A percentile compares a stretch with the other conserved stretches of the same genome.
Evolutionary conservation across 2,113 vertebrate genomes (phyloP).

Genomic region (Proteles cristata): DNA sequence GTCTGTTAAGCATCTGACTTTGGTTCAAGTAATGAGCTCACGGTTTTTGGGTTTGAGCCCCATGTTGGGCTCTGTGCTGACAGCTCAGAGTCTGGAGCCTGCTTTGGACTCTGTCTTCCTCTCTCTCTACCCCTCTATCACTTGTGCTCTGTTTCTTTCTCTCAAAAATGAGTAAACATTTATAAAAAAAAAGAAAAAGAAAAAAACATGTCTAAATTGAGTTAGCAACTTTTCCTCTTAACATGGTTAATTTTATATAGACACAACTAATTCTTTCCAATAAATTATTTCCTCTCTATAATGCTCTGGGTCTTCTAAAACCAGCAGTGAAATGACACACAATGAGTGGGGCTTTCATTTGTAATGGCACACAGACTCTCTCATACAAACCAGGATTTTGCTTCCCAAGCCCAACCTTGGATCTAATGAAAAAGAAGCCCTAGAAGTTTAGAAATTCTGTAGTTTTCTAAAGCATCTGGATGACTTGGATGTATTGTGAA

Average conservation of each 20-base stretch:
- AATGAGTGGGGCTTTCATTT: background rate
- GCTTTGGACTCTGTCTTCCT: too few relatives aligned
- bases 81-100: too few relatives aligned
- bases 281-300: background rate
- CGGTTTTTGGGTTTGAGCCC: too few relatives aligned
- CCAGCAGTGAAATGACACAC: background rate
- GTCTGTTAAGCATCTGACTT: too few relatives aligned
- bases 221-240: background rate
- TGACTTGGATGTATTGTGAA: background rate
- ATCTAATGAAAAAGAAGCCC: background rate
- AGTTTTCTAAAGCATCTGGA: background rate
- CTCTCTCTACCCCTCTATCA: too few relatives aligned
- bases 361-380: background rate
- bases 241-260: background rate
- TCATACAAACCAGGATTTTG: background rate
- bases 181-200: too few relatives aligned
- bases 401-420: background rate
- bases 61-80: too few relatives aligned
- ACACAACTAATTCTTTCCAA: background rate
- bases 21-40: too few relatives aligned
- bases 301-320: background rate
- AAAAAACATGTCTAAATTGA: background rate
- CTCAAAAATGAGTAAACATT: too few relatives aligned
- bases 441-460: background rate
- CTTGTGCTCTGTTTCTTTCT: too few relatives aligned